Conservation (phyloP, 2,797 vertebrate genomes). For the Platyrinchus mystaceus region DNA sequence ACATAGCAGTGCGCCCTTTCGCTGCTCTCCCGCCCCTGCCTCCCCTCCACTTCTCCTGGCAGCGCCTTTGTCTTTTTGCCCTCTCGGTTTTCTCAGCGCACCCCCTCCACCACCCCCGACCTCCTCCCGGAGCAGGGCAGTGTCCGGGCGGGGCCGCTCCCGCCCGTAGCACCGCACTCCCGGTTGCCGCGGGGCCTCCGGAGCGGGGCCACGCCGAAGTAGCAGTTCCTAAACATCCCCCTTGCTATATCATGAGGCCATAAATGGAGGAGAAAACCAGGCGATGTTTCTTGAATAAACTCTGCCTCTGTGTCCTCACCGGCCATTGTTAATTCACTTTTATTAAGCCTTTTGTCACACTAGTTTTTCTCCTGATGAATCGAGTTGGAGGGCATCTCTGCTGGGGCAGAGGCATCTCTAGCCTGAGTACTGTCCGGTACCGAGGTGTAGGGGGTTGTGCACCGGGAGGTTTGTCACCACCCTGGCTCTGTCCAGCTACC, state of each 20-base stretch:
- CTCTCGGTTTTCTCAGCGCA: neutral
- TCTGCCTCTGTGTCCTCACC: neutral
- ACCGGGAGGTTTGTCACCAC: fast-evolving
- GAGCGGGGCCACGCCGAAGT: neutral
- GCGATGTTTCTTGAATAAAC: neutral
- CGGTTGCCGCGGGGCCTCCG: neutral
- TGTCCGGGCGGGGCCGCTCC: neutral
- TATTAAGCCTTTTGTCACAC: neutral
- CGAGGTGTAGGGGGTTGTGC: fast-evolving
- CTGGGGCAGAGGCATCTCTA: neutral
- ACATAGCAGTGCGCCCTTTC: neutral
- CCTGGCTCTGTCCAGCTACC: fast-evolving
- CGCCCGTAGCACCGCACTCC: neutral
- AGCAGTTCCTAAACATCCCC: neutral
- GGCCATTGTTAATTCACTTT: neutral
- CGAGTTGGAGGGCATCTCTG: fast-evolving
- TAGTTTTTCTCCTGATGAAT: neutral
- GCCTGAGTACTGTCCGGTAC: fast-evolving
- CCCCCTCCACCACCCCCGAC: neutral
- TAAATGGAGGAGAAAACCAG: neutral
- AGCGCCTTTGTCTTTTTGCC: neutral
- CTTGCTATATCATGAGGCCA: fast-evolving
- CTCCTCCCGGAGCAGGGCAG: neutral
- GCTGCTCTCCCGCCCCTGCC: neutral
- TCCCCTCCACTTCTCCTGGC: neutral